A percentile compares a stretch with the other conserved stretches of the same genome.
These are phyloP conservation scores for Helicolenus hilgendorfi DNA, from an alignment of 2,797 vertebrate species.

Conservation along the genomic window DNA sequence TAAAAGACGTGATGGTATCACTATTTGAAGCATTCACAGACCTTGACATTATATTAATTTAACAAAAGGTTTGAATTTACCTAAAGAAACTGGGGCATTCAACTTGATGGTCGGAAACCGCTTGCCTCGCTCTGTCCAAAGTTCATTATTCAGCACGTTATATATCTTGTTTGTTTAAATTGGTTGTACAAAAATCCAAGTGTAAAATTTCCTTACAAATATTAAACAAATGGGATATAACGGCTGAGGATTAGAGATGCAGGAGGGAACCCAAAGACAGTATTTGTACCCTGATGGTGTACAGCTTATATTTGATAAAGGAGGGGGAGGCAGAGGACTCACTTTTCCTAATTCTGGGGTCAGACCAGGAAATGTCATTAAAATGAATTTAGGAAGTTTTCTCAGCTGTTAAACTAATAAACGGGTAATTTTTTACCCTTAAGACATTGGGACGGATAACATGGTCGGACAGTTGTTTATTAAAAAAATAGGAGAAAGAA, in stretches of 20 bases:
- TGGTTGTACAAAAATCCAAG: not conserved
- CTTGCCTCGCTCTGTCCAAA: not conserved
- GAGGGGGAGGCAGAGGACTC: too few relatives aligned
- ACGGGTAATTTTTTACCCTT: not conserved
- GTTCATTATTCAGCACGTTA: not conserved
- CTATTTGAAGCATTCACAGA: too few relatives aligned
- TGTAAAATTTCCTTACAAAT: not conserved
- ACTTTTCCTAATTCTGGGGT: not conserved
- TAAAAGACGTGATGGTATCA: too few relatives aligned
- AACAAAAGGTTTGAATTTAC: too few relatives aligned
- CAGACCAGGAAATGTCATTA: slow-evolving; percentile 4
- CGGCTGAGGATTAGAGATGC: not conserved
- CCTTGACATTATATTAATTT: too few relatives aligned
- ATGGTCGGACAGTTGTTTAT: slow-evolving; percentile 14
- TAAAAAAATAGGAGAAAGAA: not conserved
- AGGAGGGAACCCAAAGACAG: not conserved
- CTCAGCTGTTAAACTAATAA: slow-evolving; percentile 16
- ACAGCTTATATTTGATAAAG: not conserved
- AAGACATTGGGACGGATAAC: slow-evolving; percentile 1
- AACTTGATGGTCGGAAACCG: too few relatives aligned
- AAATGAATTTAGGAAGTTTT: not conserved
- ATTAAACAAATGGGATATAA: not conserved
- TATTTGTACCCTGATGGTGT: not conserved
- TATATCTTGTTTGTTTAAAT: not conserved
- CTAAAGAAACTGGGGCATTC: too few relatives aligned